Percentiles rank a stretch among this genome's conserved stretches.
phyloP scores from a whole-genome alignment of 2,888 invertebrate species.

The Noctua janthe region DNA sequence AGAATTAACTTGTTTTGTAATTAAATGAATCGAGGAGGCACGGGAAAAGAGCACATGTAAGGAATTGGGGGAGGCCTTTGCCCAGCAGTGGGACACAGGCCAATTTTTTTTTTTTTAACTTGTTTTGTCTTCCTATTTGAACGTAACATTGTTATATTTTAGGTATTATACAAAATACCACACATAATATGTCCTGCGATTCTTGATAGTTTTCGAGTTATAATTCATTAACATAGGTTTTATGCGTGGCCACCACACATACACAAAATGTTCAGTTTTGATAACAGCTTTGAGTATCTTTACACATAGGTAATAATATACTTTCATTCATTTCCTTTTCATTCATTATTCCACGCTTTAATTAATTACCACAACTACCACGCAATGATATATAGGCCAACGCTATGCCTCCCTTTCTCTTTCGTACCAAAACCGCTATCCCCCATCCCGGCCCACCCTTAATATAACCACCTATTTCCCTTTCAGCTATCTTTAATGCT shows the following conservation, averaged over 20 bases:
- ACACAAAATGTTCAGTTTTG: neutral
- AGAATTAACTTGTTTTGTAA: neutral
- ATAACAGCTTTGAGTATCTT: neutral
- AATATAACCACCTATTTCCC: constrained; percentile 14
- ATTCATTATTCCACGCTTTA: neutral
- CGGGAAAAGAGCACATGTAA: too few relatives aligned
- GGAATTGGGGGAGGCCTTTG: too few relatives aligned
- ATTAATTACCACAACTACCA: neutral
- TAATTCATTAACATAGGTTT: neutral
- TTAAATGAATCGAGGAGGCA: too few relatives aligned
- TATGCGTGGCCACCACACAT: neutral
- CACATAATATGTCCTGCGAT: neutral
- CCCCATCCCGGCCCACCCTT: constrained; percentile 1
- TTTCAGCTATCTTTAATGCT: constrained; percentile 15
- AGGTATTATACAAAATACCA: neutral
- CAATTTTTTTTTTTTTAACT: too few relatives aligned
- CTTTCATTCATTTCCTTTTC: neutral
- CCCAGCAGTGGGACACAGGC: too few relatives aligned
- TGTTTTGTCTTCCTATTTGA: neutral
- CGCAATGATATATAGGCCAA: too few relatives aligned
- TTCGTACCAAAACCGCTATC: neutral
- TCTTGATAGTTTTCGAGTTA: neutral
- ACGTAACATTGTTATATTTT: neutral
- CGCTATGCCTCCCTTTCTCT: constrained; percentile 1
- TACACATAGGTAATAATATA: neutral